Evolutionary conservation across 1,140 invertebrate genomes (phyloP).

Genomic region (Drosophila repleta): DNA sequence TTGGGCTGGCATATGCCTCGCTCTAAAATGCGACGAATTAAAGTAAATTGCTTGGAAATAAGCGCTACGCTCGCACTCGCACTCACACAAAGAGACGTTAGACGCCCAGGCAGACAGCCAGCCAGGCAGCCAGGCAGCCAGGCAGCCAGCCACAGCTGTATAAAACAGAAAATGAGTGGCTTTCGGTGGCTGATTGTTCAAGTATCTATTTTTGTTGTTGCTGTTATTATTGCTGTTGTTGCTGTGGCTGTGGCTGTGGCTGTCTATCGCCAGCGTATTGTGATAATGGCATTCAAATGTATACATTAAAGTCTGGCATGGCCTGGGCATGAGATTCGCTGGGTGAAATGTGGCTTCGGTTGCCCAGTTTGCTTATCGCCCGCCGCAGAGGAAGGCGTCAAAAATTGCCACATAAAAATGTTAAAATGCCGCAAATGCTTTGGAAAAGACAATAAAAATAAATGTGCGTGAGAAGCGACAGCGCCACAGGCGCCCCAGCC

Average conservation of each 20-base stretch:
- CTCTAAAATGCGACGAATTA: constrained; percentile 75
- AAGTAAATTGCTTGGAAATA: constrained; percentile 82
- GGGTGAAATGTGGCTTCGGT: constrained; percentile 6
- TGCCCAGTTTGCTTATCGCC: constrained; percentile 44
- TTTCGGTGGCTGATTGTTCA: constrained; percentile 51
- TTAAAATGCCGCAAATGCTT: constrained; percentile 52
- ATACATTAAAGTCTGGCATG: constrained; percentile 63
- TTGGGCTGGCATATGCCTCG: constrained; percentile 46
- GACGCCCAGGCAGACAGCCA: constrained; percentile 9
- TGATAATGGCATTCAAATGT: constrained; percentile 80
- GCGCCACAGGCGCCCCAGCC: neutral
- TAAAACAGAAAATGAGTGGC: constrained; percentile 70
- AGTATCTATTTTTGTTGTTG: constrained; percentile 54
- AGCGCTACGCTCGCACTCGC: constrained; percentile 24
- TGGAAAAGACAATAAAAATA: constrained; percentile 55
- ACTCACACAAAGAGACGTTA: neutral
- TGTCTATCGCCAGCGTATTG: constrained; percentile 55
- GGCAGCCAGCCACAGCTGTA: constrained; percentile 8
- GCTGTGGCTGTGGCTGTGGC: constrained; percentile 36
- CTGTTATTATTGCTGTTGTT: constrained; percentile 50
- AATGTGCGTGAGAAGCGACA: constrained; percentile 50
- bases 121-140: neutral
- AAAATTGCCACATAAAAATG: constrained; percentile 71
- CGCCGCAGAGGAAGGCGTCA: constrained; percentile 56
- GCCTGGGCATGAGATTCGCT: constrained; percentile 1